Evolutionary conservation across 2,888 invertebrate genomes (phyloP), one percentile per base, ranked within the genome.

Genomic region (Spilarctia lutea): DNA sequence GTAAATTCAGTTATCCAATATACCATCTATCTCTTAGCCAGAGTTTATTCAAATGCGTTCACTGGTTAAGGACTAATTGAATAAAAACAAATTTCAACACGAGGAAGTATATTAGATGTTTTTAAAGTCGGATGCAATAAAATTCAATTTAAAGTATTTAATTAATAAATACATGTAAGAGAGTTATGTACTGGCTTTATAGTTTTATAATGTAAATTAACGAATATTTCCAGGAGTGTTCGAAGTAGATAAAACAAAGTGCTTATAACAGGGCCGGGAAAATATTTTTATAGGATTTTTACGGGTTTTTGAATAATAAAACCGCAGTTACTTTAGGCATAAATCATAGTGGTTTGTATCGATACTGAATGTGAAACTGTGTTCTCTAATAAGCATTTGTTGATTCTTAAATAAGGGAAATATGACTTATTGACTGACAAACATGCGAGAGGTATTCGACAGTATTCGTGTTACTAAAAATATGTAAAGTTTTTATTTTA

Each of bases 301-400:
- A 87, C 79, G 85, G 81, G 71, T 75, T 48, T 75, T 76, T 75
- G 78, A 80, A 83, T 81, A 77, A 84, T 83, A 84, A 82, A 82
- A 80, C 69, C 65, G 76, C 71, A 81, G 6, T 63, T 63, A 16
- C 16, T 4, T 63, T 7, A 27, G 27, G 60, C 13, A 27, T 27
- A 60, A 13, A 20, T 52, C 48, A 24, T 16, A 52, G 60, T 56
- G 48, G 18, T 7, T 52, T 24, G 52, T n/a, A 24, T 24, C 7
- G 80, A 39, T 13, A 7, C 1, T n/a, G 6, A 66, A 42, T 16
- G n/a, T 27, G 8, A n/a, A 27, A 16, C 42, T 42, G 67, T 30
- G 18, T 67, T 45, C 8, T 20, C 10, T 42, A 27, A 3, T 42
- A 16, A 39, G 35, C n/a, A 13, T n/a, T 42, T 42, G 16, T 42